Percentiles rank a stretch among this genome's conserved stretches.
Evolutionary conservation across 2,888 invertebrate species (phyloP).

Genomic region (Perithous albicinctus): DNA sequence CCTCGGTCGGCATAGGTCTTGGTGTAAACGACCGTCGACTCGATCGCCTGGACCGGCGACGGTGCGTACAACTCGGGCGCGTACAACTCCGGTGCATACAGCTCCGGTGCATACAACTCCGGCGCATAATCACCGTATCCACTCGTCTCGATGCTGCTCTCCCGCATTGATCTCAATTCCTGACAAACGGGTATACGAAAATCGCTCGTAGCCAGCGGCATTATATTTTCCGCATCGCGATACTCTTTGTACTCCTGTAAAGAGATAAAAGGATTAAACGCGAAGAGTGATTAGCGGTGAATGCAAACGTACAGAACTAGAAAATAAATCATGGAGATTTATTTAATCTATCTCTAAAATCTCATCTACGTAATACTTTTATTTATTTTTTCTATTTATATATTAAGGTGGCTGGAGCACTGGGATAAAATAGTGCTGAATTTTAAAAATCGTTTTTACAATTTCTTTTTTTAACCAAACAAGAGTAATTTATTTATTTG

Average conservation of each 20-base stretch:
- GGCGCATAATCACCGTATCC: conserved; percentile 71
- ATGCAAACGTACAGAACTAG: background rate
- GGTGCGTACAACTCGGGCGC: conserved; percentile 53
- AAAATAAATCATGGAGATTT: background rate
- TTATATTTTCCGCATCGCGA: conserved; percentile 95
- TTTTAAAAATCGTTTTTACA: background rate
- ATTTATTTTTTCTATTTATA: background rate
- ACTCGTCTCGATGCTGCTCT: conserved; percentile 85
- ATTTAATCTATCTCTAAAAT: background rate
- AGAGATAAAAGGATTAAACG: conserved; percentile 72
- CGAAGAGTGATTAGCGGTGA: background rate
- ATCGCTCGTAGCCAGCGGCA: conserved; percentile 94
- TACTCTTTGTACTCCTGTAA: conserved; percentile 95
- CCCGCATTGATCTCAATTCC: conserved; percentile 90
- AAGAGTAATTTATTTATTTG: no score
- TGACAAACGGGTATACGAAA: conserved; percentile 93
- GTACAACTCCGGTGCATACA: conserved; percentile 51
- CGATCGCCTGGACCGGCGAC: conserved; percentile 64
- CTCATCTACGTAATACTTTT: background rate
- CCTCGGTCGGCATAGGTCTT: conserved; percentile 84
- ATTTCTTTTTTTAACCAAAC: no score
- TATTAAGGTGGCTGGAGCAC: background rate
- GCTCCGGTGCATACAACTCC: conserved; percentile 50
- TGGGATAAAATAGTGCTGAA: background rate
- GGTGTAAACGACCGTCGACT: conserved; percentile 72